Evolutionary conservation across 2,797 vertebrate species (phyloP).

Genomic region (Remorina albescens): DNA sequence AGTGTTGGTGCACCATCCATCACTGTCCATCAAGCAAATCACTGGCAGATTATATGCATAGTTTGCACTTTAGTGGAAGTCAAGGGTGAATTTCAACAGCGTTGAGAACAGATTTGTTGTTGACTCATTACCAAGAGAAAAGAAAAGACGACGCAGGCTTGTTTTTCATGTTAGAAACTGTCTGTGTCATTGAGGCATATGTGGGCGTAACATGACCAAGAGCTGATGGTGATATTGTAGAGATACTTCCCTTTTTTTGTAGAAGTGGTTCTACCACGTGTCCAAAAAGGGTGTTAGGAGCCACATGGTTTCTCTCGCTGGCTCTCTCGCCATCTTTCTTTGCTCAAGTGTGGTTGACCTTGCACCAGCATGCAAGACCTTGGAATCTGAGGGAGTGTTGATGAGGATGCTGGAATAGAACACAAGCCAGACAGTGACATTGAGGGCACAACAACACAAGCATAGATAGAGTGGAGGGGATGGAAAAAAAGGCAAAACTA

Average conservation of each 20-base stretch:
- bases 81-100: constrained; percentile 22
- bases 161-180: constrained; percentile 51
- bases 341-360: constrained; percentile 70
- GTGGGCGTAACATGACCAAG: constrained; percentile 59
- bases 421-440: constrained; percentile 45
- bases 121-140: constrained; percentile 59
- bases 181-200: constrained; percentile 45
- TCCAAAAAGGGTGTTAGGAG: constrained; percentile 45
- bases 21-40: constrained; percentile 13
- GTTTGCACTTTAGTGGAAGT: constrained; percentile 23
- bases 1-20: constrained; percentile 40
- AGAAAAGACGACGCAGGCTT: constrained; percentile 36
- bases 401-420: constrained; percentile 66
- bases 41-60: constrained; percentile 43
- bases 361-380: constrained; percentile 77
- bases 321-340: constrained; percentile 37
- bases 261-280: constrained; percentile 49
- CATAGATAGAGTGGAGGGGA: constrained; percentile 1
- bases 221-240: constrained; percentile 42
- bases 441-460: constrained; percentile 29
- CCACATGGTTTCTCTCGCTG: constrained; percentile 11
- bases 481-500: constrained; percentile 9
- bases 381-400: constrained; percentile 63
- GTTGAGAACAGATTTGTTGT: constrained; percentile 38
- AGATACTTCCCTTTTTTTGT: constrained; percentile 53